Evolutionary conservation across 2,113 vertebrate species (phyloP).

Genomic region (Speoplatyrhinus poulsoni): DNA sequence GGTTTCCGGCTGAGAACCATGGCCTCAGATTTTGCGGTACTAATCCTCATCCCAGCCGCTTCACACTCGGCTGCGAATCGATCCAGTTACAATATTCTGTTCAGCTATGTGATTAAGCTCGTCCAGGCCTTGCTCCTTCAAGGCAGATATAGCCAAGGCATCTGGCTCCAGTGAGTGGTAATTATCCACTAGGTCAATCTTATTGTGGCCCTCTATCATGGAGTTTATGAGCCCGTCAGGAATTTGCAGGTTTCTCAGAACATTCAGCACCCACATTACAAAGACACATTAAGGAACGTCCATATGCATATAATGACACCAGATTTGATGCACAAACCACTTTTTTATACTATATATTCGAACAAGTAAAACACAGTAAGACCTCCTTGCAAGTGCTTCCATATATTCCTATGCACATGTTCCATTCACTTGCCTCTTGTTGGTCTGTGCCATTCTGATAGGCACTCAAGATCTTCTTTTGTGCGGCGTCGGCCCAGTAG

Average conservation of each 20-base stretch:
- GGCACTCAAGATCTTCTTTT: conserved; percentile 70
- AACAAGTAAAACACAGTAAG: too few species aligned
- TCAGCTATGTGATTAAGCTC: too few species aligned
- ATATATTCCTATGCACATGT: not conserved
- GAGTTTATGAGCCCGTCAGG: conserved; percentile 79
- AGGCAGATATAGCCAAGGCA: conserved; percentile 80
- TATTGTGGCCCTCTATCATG: conserved; percentile 92
- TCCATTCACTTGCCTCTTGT: conserved; percentile 33
- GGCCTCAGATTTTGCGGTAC: too few species aligned
- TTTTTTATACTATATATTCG: too few species aligned
- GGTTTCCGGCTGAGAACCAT: too few species aligned
- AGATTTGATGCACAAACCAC: too few species aligned
- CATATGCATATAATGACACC: too few species aligned
- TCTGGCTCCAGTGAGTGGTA: conserved; percentile 68
- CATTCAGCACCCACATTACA: conserved; percentile 72
- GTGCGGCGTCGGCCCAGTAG: conserved; percentile 68
- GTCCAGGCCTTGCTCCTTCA: conserved; percentile 79
- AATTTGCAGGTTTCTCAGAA: conserved; percentile 82
- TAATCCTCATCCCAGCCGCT: too few species aligned
- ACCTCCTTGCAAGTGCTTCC: too few species aligned
- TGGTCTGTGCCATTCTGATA: conserved; percentile 62
- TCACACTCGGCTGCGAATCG: too few species aligned
- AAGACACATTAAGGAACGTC: too few species aligned
- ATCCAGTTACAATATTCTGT: too few species aligned
- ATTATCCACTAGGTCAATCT: conserved; percentile 84